These are phyloP conservation scores for Aporophyla nigra DNA, from an alignment of 2,888 invertebrate genomes.

Conservation along the genomic window DNA sequence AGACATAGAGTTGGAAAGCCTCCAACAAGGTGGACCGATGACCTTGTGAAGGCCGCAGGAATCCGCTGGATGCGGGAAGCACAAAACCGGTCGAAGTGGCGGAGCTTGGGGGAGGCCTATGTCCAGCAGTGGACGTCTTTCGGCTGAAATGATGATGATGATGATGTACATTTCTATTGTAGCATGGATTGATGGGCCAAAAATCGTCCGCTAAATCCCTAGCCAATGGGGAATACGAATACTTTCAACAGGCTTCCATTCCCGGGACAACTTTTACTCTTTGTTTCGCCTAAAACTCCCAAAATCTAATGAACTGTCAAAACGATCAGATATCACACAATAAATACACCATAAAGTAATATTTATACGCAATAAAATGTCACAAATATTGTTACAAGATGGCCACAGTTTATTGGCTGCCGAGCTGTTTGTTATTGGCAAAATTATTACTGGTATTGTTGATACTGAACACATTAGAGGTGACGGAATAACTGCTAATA, in stretches of 20 bases:
- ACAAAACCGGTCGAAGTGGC: no score
- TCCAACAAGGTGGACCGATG: no score
- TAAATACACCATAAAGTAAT: conserved; percentile 52
- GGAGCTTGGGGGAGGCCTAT: no score
- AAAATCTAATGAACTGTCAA: conserved; percentile 42
- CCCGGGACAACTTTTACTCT: neutral
- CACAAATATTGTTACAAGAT: conserved; percentile 52
- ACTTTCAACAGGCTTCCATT: neutral
- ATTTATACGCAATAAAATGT: conserved; percentile 64
- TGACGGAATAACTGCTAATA: conserved; percentile 37
- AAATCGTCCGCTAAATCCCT: neutral
- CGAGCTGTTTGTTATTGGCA: conserved; percentile 55
- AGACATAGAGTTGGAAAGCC: no score
- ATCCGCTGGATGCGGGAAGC: no score
- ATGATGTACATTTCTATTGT: no score
- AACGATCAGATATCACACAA: conserved; percentile 47
- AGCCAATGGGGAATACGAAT: neutral
- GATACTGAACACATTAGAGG: conserved; percentile 34
- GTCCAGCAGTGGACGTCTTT: no score
- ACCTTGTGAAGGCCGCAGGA: no score
- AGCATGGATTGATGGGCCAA: neutral
- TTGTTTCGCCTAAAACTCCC: neutral
- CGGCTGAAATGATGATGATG: no score
- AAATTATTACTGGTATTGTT: conserved; percentile 51
- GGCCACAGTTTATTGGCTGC: conserved; percentile 53